Conservation (phyloP, 2,113 vertebrate species). For the Heptranchias perlo region DNA sequence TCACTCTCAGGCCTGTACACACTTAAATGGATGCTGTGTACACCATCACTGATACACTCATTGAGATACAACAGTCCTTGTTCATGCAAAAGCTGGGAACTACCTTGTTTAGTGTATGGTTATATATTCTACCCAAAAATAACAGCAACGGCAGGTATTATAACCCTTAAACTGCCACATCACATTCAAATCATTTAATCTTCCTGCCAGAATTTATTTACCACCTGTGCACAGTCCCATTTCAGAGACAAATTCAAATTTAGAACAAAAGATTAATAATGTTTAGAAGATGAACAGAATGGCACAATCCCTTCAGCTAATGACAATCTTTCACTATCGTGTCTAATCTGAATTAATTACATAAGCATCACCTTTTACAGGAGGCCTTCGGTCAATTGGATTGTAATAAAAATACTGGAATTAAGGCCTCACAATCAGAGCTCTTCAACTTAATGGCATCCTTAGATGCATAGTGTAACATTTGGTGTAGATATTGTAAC, state of each 20-base stretch:
- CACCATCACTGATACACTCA: background rate
- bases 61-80: background rate
- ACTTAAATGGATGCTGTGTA: background rate
- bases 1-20: background rate
- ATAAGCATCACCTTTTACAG: background rate
- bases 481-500: background rate
- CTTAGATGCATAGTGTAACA: background rate
- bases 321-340: too few species aligned
- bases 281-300: background rate
- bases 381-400: background rate
- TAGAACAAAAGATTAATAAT: background rate
- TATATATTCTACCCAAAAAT: background rate
- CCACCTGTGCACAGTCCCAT: background rate
- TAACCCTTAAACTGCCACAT: background rate
- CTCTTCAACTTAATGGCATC: background rate
- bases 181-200: background rate
- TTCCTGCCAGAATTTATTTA: background rate
- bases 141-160: background rate
- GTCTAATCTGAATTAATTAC: background rate
- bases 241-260: background rate
- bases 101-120: background rate
- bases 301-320: background rate
- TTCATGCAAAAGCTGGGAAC: background rate
- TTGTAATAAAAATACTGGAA: background rate
- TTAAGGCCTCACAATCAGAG: background rate